A percentile compares a stretch with the other conserved stretches of the same genome.
Conservation (phyloP, 2,113 vertebrate species). For the Corythoichthys intestinalis region DNA sequence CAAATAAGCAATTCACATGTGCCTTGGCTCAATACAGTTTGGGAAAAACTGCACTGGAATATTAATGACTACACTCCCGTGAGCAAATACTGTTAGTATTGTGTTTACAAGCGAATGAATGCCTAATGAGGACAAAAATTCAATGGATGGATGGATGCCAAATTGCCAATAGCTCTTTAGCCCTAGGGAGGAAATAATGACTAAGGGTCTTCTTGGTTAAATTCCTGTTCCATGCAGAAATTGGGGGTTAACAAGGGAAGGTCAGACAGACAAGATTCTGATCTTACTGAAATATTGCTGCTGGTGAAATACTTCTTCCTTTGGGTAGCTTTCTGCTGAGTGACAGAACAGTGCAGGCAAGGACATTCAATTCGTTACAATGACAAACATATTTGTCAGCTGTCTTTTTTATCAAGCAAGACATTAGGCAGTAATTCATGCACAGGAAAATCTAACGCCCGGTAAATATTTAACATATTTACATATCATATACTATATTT, state of each 20-base stretch:
- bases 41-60: not conserved
- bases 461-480: not conserved
- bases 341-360: conserved; percentile 6
- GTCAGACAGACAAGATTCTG: not conserved
- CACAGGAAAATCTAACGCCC: not conserved
- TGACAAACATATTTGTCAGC: conserved; percentile 13
- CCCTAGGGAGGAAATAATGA: not conserved
- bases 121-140: not conserved
- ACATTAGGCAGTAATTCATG: not conserved
- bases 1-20: not conserved
- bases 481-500: not conserved
- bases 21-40: not conserved
- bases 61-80: not conserved
- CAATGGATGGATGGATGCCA: not conserved
- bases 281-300: not conserved
- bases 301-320: conserved; percentile 6
- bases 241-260: not conserved
- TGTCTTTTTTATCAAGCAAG: not conserved
- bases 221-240: conserved; percentile 1
- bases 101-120: not conserved
- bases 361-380: conserved; percentile 8
- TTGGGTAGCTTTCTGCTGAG: not conserved
- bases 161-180: not conserved
- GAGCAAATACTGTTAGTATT: not conserved
- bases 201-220: not conserved